Base-by-base conservation (phyloP, 1,140 invertebrate species). In the Sinella curviseta region DNA sequence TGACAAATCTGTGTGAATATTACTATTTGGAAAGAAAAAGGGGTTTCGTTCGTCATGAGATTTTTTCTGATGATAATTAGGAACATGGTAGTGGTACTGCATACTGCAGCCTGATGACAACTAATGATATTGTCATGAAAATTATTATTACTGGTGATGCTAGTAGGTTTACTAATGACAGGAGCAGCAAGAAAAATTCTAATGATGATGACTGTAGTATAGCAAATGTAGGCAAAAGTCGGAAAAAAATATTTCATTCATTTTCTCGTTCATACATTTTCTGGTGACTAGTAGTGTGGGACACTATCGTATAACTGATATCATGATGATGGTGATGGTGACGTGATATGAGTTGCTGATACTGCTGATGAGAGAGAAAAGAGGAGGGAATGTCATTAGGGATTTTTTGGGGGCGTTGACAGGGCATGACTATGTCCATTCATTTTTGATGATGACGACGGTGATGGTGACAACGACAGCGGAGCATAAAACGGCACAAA, bases 361-460 rank as follows among this genome's bases (percentile, higher is more conserved):
- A n/a, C n/a, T n/a, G n/a, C n/a, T n/a, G 3, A 60, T 60, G 55
- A 60, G 55, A 60, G 55, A 60, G 24, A 60, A 60, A 60, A 60
- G n/a, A 60, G 55, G 55, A 60, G 55, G 55, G 55, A 60, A 60
- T 60, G 55, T 60, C 55, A 60, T 60, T 60, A 60, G 30, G 67
- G 20, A 30, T 33, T 26, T 35, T n/a, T 74, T 70, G 79, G 76
- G 60, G 79, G 79, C 79, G 79, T 80, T 80, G 79, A 80, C 76
- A 80, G 79, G 74, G 74, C 76, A 80, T 80, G 79, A 77, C 76
- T 80, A n/a, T n/a, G 79, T 55, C 76, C 79, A 80, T 80, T 80
- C 76, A 80, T 80, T 78, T 73, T n/a, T n/a, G n/a, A n/a, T n/a
- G n/a, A n/a, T n/a, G n/a, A n/a, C n/a, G n/a, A n/a, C n/a, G n/a